These are phyloP conservation scores for Apaloderma vittatum DNA, from an alignment of 2,113 vertebrate species.

Conservation along the genomic window DNA sequence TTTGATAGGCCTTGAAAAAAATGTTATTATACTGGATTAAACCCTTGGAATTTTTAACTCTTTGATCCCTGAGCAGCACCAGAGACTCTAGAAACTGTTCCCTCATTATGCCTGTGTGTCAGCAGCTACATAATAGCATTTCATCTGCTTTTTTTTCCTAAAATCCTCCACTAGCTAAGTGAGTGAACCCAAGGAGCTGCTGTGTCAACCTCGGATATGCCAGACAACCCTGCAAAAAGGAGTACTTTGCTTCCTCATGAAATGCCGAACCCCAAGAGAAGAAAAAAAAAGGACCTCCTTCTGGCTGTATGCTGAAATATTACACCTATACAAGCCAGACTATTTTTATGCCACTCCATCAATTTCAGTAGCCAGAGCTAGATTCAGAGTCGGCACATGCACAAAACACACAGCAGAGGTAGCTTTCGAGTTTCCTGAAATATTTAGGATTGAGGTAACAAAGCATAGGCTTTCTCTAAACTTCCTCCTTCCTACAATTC, in stretches of 20 bases:
- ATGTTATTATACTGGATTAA: background rate
- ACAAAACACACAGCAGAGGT: background rate
- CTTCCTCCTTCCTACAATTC: background rate
- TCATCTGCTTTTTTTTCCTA: background rate
- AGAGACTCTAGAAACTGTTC: background rate
- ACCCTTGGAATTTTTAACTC: slow-evolving; percentile 1
- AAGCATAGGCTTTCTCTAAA: background rate
- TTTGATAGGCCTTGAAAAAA: background rate
- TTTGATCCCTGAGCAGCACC: background rate
- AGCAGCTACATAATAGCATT: background rate
- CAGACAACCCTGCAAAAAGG: background rate
- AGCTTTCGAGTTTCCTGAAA: background rate
- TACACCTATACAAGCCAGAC: background rate
- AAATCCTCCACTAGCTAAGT: background rate
- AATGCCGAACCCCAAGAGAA: background rate
- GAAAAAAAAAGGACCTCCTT: background rate
- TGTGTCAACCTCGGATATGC: background rate
- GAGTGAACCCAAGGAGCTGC: background rate
- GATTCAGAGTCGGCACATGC: background rate
- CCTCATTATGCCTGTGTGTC: background rate
- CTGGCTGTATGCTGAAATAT: background rate
- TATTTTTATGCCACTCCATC: background rate
- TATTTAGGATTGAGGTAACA: background rate
- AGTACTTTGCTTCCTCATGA: background rate
- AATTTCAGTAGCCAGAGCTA: background rate